Conservation (phyloP, 2,113 vertebrate species). For the Synchiropus splendidus region DNA sequence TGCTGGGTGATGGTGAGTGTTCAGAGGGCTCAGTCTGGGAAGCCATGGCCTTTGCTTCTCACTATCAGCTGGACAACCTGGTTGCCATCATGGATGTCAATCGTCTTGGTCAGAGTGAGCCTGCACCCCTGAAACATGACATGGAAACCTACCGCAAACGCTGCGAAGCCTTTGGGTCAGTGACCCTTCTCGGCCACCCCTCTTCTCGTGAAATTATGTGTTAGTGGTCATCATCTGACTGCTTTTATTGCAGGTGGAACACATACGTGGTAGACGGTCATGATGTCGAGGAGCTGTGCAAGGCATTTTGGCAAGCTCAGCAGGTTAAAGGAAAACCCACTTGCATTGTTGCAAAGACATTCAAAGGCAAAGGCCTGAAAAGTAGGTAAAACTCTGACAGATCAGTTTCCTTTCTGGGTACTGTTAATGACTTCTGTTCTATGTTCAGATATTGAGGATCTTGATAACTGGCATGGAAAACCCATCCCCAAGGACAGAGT, state of each 20-base stretch:
- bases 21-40: slow-evolving; percentile 83
- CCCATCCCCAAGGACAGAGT: slow-evolving; percentile 73
- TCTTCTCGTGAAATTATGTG: no score
- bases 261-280: slow-evolving; percentile 79
- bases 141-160: slow-evolving; percentile 67
- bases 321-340: slow-evolving; percentile 75
- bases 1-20: slow-evolving; percentile 75
- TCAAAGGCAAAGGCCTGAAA: slow-evolving; percentile 77
- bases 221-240: no score
- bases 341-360: slow-evolving; percentile 79
- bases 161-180: slow-evolving; percentile 82
- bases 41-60: slow-evolving; percentile 79
- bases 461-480: slow-evolving; percentile 79
- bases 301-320: slow-evolving; percentile 72
- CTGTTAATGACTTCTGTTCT: not conserved
- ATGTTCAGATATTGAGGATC: slow-evolving; percentile 71
- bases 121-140: slow-evolving; percentile 68
- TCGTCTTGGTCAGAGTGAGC: slow-evolving; percentile 71
- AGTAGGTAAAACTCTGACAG: slow-evolving; percentile 44
- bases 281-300: slow-evolving; percentile 74
- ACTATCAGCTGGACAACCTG: slow-evolving; percentile 78
- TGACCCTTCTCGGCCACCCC: not conserved
- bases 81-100: slow-evolving; percentile 80
- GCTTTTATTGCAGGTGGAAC: slow-evolving; percentile 72
- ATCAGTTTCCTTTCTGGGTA: not conserved